Percentiles rank a stretch among this genome's conserved stretches.
These are phyloP conservation scores for Ifrita kowaldi DNA, from an alignment of 2,113 vertebrate species.

Conservation along the genomic window DNA sequence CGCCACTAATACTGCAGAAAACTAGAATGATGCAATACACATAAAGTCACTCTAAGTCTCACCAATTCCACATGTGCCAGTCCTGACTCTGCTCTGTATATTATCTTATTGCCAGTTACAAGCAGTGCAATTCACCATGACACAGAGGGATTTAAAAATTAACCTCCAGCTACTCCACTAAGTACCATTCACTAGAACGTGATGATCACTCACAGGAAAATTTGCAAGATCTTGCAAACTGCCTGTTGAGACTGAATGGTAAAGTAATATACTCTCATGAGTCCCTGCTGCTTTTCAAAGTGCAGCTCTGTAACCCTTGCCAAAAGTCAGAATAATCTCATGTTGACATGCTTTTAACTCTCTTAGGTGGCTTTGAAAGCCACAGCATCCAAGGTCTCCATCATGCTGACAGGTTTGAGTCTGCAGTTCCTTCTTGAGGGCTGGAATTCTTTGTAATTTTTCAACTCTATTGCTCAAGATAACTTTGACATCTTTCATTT, in stretches of 20 bases:
- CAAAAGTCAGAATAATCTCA: constrained; percentile 35
- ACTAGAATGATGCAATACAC: not conserved
- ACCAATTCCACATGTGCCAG: not conserved
- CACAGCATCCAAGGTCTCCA: not conserved
- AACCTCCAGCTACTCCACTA: constrained; percentile 27
- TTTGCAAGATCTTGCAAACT: constrained; percentile 24
- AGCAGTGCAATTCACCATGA: constrained; percentile 33
- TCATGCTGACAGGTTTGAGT: not conserved
- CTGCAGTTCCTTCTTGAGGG: not conserved
- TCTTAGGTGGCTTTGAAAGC: constrained; percentile 9
- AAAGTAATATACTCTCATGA: not conserved
- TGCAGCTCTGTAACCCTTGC: not conserved
- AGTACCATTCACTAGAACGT: constrained; percentile 21
- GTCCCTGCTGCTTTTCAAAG: constrained; percentile 43
- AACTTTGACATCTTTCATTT: not conserved
- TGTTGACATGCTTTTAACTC: not conserved
- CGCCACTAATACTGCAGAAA: not conserved
- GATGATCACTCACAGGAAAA: constrained; percentile 7
- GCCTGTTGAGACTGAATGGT: constrained; percentile 6
- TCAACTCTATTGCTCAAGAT: not conserved
- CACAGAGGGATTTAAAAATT: constrained; percentile 33
- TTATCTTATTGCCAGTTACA: constrained; percentile 9
- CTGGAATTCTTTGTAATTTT: not conserved
- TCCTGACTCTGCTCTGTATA: not conserved
- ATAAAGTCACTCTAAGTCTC: not conserved